Base-by-base conservation (phyloP, 2,113 vertebrate species). In the Megaceryle maxima region DNA sequence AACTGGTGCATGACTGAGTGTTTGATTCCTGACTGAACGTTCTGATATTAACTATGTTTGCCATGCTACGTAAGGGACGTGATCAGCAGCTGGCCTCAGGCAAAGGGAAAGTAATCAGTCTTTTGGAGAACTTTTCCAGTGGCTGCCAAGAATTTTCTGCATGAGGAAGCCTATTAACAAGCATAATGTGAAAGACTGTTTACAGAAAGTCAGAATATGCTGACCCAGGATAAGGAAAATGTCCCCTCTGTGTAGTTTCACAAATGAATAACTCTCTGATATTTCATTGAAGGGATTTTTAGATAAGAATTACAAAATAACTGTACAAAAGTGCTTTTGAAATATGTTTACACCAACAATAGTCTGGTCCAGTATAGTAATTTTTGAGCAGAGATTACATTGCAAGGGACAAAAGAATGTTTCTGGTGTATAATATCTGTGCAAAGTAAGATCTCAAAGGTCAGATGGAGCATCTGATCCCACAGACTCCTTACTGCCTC, bases 111-210 rank as follows among this genome's bases (percentile, higher is more conserved):
- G 75, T 73, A 97, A 97, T 98, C 91, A 60, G 88, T 97, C 96
- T 97, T 97, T 86, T 44, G 90, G 90, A 95, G 67, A 96, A 95
- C 83, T 97, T 96, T 97, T 90, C 95, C 92, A 96, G 55, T 70
- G 66, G 44, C 88, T 95, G 93, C 96, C 94, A 97, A 96, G 91
- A 97, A 97, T 97, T 97, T 98, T 98, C 97, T 98, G 96, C 97
- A 97, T 97, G 97, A 98, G 67, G 87, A 97, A 97, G 72, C 84
- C 88, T 95, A 97, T 97, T 98, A 98, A 97, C 41, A n/a, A 84
- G 93, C 91, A 96, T 97, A 96, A 96, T 96, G 95, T 95, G 94
- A 97, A 81, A 13, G 63, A 96, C 64, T 97, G 96, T 97, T 98
- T 97, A 97, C 92, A 96, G 90, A 83, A 97, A 96, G 81, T 83